Evolutionary conservation across 2,113 vertebrate genomes (phyloP), one percentile per base, ranked within the genome.

Genomic region (Desmodus rotundus): DNA sequence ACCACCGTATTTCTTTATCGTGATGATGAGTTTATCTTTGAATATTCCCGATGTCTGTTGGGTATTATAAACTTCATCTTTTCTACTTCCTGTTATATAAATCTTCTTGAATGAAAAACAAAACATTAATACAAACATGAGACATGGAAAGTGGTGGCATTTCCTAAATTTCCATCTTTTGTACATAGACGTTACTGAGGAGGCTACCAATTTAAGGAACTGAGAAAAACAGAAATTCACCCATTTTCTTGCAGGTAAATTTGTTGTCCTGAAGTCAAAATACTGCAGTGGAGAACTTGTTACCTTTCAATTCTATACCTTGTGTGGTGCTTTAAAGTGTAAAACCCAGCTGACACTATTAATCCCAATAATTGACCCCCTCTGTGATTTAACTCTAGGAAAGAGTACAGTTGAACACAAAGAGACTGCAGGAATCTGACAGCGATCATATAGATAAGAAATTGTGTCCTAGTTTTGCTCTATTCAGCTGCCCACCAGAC

Each of bases 361-460:
- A 91, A 58, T 92, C 70, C 80, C 22, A 54, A 76, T 97, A 97
- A 95, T 95, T 98, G 86, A 97, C 31, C 47, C 33, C n/a, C 95
- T 68, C 90, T 96, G 74, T 94, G 78, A 94, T 97, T 94, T 98
- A 77, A 91, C 93, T 98, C n/a, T 95, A 65, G 78, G 96, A 94
- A 97, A 96, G 4, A 87, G n/a, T 54, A 84, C 47, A n/a, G 31
- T 47, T 28, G 45, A 68, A 84, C 87, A 58, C 87, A 96, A 90
- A 96, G n/a, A 11, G 4, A 6, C 52, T 84, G 45, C 70, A 77
- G 78, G 87, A 96, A 86, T 84, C 6, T 89, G 45, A 61, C 38
- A 95, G 43, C 36, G 91, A 56, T 90, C 81, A 41, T 54, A 82
- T 74, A 31, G 10, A 24, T 63, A 95, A 95, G 50, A 81, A 41